phyloP scores from a whole-genome alignment of 2,113 vertebrate species.

The Isurus oxyrinchus region DNA sequence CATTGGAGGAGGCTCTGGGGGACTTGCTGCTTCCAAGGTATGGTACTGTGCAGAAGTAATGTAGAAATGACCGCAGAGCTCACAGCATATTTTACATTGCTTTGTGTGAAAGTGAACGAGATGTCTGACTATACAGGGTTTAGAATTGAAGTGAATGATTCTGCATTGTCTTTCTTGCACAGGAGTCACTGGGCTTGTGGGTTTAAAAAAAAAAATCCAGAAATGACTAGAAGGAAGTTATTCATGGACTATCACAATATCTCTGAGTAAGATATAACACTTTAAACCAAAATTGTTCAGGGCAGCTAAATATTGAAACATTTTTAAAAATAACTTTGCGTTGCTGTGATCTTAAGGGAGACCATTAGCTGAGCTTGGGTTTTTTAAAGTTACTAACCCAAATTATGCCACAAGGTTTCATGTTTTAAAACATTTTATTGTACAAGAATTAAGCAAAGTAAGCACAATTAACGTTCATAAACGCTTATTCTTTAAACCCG shows the following conservation, averaged over 20 bases:
- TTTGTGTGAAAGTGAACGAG: too few relatives aligned
- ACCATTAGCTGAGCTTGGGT: too few relatives aligned
- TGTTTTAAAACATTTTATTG: too few relatives aligned
- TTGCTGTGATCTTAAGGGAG: too few relatives aligned
- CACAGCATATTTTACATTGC: too few relatives aligned
- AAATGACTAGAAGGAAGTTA: not conserved
- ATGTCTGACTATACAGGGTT: not conserved
- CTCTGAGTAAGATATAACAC: too few relatives aligned
- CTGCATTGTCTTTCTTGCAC: not conserved
- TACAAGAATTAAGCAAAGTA: too few relatives aligned
- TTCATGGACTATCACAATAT: not conserved
- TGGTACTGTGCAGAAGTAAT: not conserved
- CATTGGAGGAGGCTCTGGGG: conserved; percentile 70
- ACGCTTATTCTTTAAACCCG: too few relatives aligned
- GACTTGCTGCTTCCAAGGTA: conserved; percentile 72
- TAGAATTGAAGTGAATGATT: not conserved
- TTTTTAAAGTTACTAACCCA: too few relatives aligned
- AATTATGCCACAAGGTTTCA: too few relatives aligned
- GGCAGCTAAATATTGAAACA: not conserved
- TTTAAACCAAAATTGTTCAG: not conserved
- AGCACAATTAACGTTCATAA: too few relatives aligned
- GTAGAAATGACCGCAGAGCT: not conserved
- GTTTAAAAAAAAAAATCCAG: not conserved
- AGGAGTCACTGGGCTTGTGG: not conserved
- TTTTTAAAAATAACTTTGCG: too few relatives aligned